phyloP scores from a whole-genome alignment of 2,113 vertebrate genomes.

The Gymnogyps californianus region DNA sequence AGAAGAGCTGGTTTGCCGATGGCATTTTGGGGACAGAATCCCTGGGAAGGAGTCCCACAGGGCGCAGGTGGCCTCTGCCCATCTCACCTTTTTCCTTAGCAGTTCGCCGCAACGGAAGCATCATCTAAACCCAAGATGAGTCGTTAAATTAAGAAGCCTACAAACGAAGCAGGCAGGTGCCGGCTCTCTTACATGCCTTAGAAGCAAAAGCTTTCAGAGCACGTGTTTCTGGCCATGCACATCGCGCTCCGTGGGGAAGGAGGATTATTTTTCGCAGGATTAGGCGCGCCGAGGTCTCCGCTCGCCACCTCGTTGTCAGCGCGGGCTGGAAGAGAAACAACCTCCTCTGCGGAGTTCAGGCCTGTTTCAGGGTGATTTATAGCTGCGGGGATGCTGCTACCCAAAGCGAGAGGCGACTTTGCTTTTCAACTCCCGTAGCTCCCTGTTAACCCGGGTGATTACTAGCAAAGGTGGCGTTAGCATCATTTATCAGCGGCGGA shows the following conservation, averaged over 20 bases:
- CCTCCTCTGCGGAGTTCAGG: neutral
- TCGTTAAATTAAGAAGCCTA: neutral
- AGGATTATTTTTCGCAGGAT: neutral
- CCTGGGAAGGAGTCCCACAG: neutral
- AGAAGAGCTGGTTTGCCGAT: neutral
- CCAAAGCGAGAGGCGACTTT: neutral
- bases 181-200: neutral
- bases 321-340: neutral
- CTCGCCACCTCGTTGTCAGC: neutral
- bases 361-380: conserved; percentile 51
- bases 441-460: conserved; percentile 15
- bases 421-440: neutral
- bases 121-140: neutral
- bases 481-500: conserved; percentile 38
- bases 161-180: neutral
- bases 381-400: neutral
- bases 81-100: neutral
- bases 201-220: neutral
- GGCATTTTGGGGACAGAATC: neutral
- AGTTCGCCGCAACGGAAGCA: fast-evolving
- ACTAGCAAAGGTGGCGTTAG: neutral
- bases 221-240: neutral
- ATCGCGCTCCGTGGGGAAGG: neutral
- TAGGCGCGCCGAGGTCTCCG: neutral
- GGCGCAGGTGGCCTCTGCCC: neutral